phyloP scores from a whole-genome alignment of 2,888 invertebrate species.

The Aphrophora alni region DNA sequence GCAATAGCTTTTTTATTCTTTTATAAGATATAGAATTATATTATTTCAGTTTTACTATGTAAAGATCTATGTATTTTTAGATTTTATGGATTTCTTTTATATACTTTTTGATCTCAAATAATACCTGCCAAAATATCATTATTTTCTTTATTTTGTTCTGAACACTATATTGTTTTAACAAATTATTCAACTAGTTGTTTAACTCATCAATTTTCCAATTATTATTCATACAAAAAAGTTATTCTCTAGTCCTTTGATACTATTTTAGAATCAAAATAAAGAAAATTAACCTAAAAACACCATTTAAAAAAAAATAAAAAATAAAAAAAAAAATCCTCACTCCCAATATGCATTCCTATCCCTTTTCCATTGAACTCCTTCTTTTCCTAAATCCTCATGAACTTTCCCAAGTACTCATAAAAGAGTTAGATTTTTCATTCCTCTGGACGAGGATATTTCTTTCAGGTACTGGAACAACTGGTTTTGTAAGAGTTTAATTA shows the following conservation, averaged over 20 bases:
- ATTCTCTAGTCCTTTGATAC: conserved; percentile 31
- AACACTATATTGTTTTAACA: not conserved
- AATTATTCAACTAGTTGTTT: conserved; percentile 7
- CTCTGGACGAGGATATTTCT: conserved; percentile 25
- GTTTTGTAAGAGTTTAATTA: not conserved
- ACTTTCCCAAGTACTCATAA: conserved; percentile 25
- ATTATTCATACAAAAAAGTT: conserved; percentile 1
- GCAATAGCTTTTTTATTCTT: conserved; percentile 37
- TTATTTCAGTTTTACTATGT: conserved; percentile 14
- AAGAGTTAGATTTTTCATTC: conserved; percentile 34
- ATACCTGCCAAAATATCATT: conserved; percentile 32
- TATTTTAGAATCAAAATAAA: conserved; percentile 15
- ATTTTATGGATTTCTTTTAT: conserved; percentile 13
- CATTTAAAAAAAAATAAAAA: conserved; percentile 42
- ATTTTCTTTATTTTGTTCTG: not conserved
- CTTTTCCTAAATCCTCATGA: conserved; percentile 3
- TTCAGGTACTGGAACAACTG: conserved; percentile 19
- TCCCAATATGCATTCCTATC: not conserved
- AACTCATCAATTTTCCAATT: no score
- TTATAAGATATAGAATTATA: not conserved
- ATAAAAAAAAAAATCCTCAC: not conserved
- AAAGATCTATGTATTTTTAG: conserved; percentile 24
- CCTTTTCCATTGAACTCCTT: not conserved
- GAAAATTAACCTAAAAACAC: not conserved
- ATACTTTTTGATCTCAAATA: conserved; percentile 30